Conservation (phyloP, 2,113 vertebrate species). For the Nycticebus coucang region DNA sequence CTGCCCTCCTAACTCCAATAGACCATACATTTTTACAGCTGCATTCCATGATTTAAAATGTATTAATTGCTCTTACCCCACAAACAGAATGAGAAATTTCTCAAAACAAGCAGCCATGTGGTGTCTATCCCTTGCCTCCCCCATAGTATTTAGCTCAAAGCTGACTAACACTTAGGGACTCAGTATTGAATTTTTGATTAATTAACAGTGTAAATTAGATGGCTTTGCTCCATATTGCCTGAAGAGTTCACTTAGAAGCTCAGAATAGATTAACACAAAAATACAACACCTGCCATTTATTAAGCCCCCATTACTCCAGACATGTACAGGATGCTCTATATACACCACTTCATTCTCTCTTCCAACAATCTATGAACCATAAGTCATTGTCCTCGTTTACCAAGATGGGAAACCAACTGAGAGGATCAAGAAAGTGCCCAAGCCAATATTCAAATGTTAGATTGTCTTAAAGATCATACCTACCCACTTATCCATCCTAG, state of each 20-base stretch:
- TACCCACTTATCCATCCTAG: neutral
- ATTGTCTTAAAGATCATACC: neutral
- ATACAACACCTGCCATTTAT: neutral
- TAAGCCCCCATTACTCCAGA: neutral
- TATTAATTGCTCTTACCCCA: neutral
- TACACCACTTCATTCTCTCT: neutral
- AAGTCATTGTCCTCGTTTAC: neutral
- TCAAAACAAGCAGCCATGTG: neutral
- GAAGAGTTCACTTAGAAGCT: conserved; percentile 18
- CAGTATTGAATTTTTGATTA: conserved; percentile 43
- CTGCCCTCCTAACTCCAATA: neutral
- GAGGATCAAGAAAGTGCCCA: neutral
- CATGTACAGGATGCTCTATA: neutral
- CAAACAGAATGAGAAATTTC: conserved; percentile 1
- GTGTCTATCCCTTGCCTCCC: neutral
- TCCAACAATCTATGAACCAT: neutral
- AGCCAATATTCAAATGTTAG: neutral
- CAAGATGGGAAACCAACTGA: neutral
- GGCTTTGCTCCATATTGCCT: conserved; percentile 3
- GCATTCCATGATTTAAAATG: neutral
- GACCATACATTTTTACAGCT: neutral
- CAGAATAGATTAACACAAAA: conserved; percentile 42
- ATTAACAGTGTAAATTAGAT: conserved; percentile 21
- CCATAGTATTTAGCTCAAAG: neutral
- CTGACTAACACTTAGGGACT: conserved; percentile 24